Evolutionary conservation across 30 jellyfish, hydroid and myxozoan species (phyloP).

Genomic region (Aurelia sp.): DNA sequence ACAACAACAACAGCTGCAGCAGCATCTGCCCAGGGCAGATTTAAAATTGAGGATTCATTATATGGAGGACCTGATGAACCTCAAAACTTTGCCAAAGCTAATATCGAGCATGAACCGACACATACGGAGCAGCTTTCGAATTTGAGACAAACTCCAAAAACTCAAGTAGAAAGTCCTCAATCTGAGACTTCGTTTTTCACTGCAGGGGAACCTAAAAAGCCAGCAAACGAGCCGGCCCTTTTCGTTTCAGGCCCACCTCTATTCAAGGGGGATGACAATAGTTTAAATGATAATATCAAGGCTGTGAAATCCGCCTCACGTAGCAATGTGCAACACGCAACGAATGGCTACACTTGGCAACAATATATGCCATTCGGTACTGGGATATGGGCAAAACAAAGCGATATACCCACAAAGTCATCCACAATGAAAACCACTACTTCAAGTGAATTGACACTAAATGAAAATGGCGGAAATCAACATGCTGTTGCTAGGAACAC

Average conservation of each 20-base stretch:
- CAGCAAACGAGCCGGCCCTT: conserved; percentile 45
- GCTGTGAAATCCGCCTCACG: conserved; percentile 31
- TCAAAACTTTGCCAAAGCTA: conserved; percentile 25
- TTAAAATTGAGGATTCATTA: conserved; percentile 46
- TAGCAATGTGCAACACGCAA: conserved; percentile 23
- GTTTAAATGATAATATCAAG: background rate
- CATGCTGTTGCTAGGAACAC: background rate
- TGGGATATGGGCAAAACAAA: conserved; percentile 37
- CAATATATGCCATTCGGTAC: conserved; percentile 84
- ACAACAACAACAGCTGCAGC: conserved; percentile 5
- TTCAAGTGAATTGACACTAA: background rate
- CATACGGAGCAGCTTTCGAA: background rate
- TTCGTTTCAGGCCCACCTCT: conserved; percentile 35
- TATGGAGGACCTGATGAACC: conserved; percentile 24
- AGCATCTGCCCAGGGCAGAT: conserved; percentile 4
- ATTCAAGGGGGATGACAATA: conserved; percentile 11
- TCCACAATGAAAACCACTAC: conserved; percentile 4
- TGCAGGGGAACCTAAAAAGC: conserved; percentile 35
- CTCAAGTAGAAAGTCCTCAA: background rate
- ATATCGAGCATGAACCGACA: conserved; percentile 65
- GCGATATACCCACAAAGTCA: conserved; percentile 42
- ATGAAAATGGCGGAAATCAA: background rate
- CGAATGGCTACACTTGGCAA: conserved; percentile 78
- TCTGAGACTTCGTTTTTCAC: background rate
- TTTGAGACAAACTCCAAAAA: background rate